Conservation (phyloP, 2,797 vertebrate genomes). For the Kryptolebias ocellatus region DNA sequence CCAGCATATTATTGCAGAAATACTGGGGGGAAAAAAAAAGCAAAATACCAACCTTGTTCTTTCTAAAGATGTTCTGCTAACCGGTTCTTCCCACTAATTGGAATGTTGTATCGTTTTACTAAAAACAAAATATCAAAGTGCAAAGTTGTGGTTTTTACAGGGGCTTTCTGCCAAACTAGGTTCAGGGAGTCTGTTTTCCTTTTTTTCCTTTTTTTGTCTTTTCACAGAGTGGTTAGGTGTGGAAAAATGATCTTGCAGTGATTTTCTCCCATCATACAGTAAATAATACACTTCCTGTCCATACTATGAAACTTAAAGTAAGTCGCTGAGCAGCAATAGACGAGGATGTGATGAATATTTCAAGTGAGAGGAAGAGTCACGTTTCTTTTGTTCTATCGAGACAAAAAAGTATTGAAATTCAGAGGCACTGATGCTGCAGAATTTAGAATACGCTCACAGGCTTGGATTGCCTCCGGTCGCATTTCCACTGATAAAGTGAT, state of each 20-base stretch:
- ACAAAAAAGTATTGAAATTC: constrained; percentile 40
- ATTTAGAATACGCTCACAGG: constrained; percentile 50
- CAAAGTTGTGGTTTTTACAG: neutral
- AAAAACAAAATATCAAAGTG: neutral
- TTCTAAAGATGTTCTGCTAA: neutral
- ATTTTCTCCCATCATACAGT: neutral
- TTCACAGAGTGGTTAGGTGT: neutral
- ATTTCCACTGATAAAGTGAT: constrained; percentile 73
- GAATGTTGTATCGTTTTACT: too few species aligned
- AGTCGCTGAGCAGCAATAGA: constrained; percentile 2
- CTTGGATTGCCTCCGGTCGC: constrained; percentile 60
- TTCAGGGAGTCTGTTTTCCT: neutral
- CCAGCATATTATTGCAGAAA: too few species aligned
- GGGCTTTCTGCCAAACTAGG: neutral
- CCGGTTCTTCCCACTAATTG: neutral
- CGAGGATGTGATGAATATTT: constrained; percentile 29
- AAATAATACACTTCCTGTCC: constrained; percentile 2
- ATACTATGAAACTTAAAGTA: constrained; percentile 18
- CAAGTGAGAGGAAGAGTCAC: constrained; percentile 42
- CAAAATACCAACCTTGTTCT: neutral
- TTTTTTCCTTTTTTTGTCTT: too few species aligned
- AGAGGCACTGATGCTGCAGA: constrained; percentile 44
- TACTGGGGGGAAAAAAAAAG: neutral
- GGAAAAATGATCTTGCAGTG: neutral
- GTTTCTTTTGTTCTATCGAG: constrained; percentile 37